phyloP scores from a whole-genome alignment of 2,113 vertebrate genomes.

The Hydrochoerus hydrochaeris region DNA sequence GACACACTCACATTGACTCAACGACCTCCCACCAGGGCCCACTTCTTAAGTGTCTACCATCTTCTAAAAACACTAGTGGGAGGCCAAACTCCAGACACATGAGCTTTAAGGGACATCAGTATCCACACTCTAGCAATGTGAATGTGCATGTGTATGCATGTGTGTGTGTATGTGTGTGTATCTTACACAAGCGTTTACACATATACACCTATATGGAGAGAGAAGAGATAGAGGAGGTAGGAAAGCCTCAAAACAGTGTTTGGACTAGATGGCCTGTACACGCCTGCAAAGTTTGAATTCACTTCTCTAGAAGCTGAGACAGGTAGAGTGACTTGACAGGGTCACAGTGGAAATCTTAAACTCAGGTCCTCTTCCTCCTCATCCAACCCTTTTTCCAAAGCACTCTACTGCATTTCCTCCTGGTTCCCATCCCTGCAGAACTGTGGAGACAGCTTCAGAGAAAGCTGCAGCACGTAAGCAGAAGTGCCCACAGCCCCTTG shows the following conservation, averaged over 20 bases:
- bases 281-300: neutral
- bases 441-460: rapidly evolving
- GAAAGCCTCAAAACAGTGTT: neutral
- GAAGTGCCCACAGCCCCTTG: neutral
- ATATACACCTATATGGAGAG: rapidly evolving
- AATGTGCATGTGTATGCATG: rapidly evolving
- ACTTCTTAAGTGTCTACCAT: neutral
- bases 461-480: neutral
- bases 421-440: neutral
- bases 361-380: neutral
- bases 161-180: rapidly evolving
- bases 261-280: neutral
- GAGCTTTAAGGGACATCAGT: neutral
- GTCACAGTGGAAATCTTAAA: neutral
- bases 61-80: neutral
- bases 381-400: neutral
- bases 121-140: neutral
- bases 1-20: neutral
- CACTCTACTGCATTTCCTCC: neutral
- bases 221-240: neutral
- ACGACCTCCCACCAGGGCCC: neutral
- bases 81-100: neutral
- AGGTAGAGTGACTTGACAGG: neutral
- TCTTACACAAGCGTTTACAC: too few species aligned
- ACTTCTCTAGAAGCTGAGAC: neutral